A percentile compares a stretch with the other conserved stretches of the same genome.
Conservation (phyloP, 2,797 vertebrate genomes). For the Pachyuromys duprasi region DNA sequence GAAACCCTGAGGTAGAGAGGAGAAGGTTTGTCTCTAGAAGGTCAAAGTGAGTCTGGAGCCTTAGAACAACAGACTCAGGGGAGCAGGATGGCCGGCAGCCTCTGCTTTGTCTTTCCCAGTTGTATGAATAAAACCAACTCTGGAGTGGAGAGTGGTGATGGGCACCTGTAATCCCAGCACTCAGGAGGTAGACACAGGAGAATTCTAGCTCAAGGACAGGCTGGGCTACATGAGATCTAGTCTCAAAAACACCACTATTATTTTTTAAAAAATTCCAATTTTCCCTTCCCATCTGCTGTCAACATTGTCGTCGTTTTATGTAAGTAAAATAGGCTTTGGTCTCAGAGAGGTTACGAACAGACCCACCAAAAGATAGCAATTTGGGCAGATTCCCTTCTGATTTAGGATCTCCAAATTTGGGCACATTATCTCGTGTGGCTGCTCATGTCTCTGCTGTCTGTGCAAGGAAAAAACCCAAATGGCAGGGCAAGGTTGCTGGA, state of each 20-base stretch:
- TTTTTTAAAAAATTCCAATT: neutral
- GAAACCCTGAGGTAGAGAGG: neutral
- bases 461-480: neutral
- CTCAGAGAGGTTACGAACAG: neutral
- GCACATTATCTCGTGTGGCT: rapidly evolving
- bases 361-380: rapidly evolving
- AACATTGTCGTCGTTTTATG: neutral
- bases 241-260: neutral
- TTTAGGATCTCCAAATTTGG: neutral
- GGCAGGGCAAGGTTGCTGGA: neutral
- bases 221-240: neutral
- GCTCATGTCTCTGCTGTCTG: neutral
- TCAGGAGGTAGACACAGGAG: neutral
- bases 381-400: neutral
- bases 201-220: neutral
- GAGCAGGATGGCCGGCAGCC: rapidly evolving
- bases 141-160: neutral
- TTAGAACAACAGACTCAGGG: neutral
- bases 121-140: neutral
- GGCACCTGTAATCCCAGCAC: neutral
- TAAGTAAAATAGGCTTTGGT: neutral
- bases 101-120: neutral
- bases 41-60: neutral
- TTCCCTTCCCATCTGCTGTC: neutral
- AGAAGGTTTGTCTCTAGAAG: neutral